Percentiles rank a stretch among this genome's conserved stretches.
Conservation (phyloP, 2,888 invertebrate species). For the Herminia tarsipennalis region DNA sequence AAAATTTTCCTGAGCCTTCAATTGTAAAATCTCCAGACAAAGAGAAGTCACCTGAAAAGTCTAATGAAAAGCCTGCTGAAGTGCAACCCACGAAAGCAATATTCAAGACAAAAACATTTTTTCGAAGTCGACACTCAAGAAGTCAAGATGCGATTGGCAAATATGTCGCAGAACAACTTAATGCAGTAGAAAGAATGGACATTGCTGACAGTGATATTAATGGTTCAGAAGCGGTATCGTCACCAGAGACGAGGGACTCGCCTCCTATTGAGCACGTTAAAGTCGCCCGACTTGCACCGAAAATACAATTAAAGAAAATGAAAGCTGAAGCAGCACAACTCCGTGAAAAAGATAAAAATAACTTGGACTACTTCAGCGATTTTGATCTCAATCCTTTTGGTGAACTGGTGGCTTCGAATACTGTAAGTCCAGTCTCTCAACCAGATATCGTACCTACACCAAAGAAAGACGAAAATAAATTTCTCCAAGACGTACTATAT, state of each 20-base stretch:
- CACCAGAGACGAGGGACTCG: slow-evolving; percentile 73
- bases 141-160: slow-evolving; percentile 84
- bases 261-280: slow-evolving; percentile 83
- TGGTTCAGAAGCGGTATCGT: slow-evolving; percentile 68
- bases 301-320: slow-evolving; percentile 82
- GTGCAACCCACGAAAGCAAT: slow-evolving; percentile 72
- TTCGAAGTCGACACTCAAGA: slow-evolving; percentile 83
- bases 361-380: slow-evolving; percentile 37
- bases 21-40: slow-evolving; percentile 81
- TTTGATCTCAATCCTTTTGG: slow-evolving; percentile 34
- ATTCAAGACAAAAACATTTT: slow-evolving; percentile 84
- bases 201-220: slow-evolving; percentile 72
- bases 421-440: slow-evolving; percentile 11
- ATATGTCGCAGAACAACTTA: slow-evolving; percentile 81
- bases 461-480: slow-evolving; percentile 6
- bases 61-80: slow-evolving; percentile 54
- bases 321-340: slow-evolving; percentile 77
- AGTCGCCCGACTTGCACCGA: slow-evolving; percentile 82
- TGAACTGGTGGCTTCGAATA: slow-evolving; percentile 32
- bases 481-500: slow-evolving; percentile 58
- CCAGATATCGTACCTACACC: slow-evolving; percentile 8
- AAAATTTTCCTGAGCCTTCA: slow-evolving; percentile 85
- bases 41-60: slow-evolving; percentile 51
- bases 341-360: slow-evolving; percentile 60
- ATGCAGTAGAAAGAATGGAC: slow-evolving; percentile 77